Conservation (phyloP, 2,797 vertebrate species). For the Chaenodraco wilsoni region DNA sequence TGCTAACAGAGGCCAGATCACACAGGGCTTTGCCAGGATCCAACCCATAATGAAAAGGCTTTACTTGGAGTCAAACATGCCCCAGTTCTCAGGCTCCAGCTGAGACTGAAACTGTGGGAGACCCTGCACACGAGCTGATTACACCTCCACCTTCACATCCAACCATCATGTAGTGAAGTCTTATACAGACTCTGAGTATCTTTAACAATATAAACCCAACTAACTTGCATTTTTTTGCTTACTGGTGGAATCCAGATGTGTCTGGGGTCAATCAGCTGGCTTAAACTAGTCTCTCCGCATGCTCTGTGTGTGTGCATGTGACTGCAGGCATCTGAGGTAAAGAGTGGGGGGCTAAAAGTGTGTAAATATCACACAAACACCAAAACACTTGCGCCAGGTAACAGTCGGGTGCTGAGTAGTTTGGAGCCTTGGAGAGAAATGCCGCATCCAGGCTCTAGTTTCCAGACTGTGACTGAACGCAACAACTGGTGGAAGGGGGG, state of each 20-base stretch:
- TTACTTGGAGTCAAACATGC: conserved; percentile 66
- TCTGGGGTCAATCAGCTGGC: neutral
- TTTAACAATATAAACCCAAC: neutral
- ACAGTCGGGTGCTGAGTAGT: conserved; percentile 67
- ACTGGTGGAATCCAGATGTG: conserved; percentile 45
- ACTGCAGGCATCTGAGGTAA: conserved; percentile 15
- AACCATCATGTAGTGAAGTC: neutral
- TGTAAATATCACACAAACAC: conserved; percentile 74
- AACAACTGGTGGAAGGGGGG: conserved; percentile 25
- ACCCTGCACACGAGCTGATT: conserved; percentile 25
- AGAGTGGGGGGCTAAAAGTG: conserved; percentile 17
- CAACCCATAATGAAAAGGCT: conserved; percentile 68
- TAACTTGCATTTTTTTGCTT: conserved; percentile 1
- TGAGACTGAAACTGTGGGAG: conserved; percentile 47
- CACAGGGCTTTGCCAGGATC: conserved; percentile 71
- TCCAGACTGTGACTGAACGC: conserved; percentile 39
- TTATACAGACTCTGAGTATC: neutral
- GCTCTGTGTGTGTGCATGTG: conserved; percentile 7
- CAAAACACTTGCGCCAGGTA: conserved; percentile 60
- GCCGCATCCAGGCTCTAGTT: conserved; percentile 64
- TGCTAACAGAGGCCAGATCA: conserved; percentile 54
- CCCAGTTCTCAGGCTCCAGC: conserved; percentile 74
- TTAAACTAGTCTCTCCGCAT: conserved; percentile 18
- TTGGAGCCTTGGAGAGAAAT: conserved; percentile 73
- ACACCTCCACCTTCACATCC: neutral